A percentile compares a stretch with the other conserved stretches of the same genome.
phyloP scores from a whole-genome alignment of 2,113 vertebrate species.

The Microcebus lehilahytsara region DNA sequence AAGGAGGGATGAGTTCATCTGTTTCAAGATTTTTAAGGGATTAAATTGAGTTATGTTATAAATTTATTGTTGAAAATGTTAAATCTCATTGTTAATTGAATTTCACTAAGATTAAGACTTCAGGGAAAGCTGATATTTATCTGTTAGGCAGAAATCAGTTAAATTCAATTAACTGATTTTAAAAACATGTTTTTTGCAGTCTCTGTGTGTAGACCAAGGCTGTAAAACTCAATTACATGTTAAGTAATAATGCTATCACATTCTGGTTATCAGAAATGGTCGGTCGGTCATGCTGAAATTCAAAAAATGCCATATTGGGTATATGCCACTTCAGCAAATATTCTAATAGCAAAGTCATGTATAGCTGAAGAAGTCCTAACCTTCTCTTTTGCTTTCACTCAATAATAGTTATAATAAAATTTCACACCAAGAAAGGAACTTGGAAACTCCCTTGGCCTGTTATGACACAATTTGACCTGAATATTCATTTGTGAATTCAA shows the following conservation, averaged over 20 bases:
- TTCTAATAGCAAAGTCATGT: not conserved
- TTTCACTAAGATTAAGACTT: constrained; percentile 35
- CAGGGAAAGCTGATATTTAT: constrained; percentile 17
- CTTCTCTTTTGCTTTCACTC: constrained; percentile 27
- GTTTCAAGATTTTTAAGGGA: constrained; percentile 37
- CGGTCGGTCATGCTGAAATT: constrained; percentile 30
- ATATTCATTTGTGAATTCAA: not conserved
- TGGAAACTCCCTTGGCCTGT: not conserved
- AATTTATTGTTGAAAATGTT: constrained; percentile 50
- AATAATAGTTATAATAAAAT: constrained; percentile 19
- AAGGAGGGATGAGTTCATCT: not conserved
- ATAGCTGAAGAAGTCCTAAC: constrained; percentile 28
- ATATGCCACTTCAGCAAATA: constrained; percentile 36
- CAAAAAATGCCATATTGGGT: not conserved
- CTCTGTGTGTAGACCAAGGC: not conserved
- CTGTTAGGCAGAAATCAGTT: constrained; percentile 10
- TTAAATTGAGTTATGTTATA: not conserved
- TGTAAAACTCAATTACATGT: constrained; percentile 48
- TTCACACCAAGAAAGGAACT: constrained; percentile 31
- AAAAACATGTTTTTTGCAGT: not conserved
- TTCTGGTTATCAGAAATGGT: constrained; percentile 34
- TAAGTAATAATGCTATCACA: not conserved
- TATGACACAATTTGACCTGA: constrained; percentile 18
- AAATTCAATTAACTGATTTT: constrained; percentile 47
- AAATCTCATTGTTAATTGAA: constrained; percentile 19